phyloP scores from a whole-genome alignment of 2,888 invertebrate genomes.

The Incurvaria masculella region DNA sequence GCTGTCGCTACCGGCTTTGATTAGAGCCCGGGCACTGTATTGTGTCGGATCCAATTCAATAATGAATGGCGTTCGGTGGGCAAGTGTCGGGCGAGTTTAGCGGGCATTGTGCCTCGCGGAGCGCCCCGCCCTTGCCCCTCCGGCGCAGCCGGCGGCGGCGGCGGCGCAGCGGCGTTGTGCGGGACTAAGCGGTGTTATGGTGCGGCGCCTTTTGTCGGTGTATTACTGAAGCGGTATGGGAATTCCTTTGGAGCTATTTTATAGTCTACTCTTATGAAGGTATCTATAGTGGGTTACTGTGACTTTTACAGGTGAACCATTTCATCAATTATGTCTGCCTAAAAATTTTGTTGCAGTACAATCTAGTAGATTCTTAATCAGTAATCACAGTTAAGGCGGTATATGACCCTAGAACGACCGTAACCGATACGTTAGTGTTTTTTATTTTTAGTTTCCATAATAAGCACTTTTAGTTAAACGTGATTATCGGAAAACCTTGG shows the following conservation, averaged over 20 bases:
- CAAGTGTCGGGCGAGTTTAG: not conserved
- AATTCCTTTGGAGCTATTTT: not conserved
- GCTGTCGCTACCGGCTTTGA: not conserved
- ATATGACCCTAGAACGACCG: too few species aligned
- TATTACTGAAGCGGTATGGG: not conserved
- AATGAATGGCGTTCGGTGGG: not conserved
- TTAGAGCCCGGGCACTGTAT: not conserved
- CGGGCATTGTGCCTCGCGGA: not conserved
- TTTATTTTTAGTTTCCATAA: too few species aligned
- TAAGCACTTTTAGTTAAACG: too few species aligned
- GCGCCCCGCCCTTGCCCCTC: not conserved
- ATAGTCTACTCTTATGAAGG: too few species aligned
- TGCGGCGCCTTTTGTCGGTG: not conserved
- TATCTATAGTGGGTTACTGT: too few species aligned
- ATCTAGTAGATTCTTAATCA: too few species aligned
- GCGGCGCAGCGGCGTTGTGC: not conserved
- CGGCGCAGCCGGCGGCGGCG: not conserved
- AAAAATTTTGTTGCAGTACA: too few species aligned
- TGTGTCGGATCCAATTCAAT: not conserved
- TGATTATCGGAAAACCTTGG: too few species aligned
- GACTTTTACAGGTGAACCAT: too few species aligned
- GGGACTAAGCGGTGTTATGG: not conserved
- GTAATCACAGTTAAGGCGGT: too few species aligned
- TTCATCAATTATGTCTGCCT: too few species aligned
- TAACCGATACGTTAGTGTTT: too few species aligned